Conservation (phyloP, 2,797 vertebrate species). For the Picus viridis region DNA sequence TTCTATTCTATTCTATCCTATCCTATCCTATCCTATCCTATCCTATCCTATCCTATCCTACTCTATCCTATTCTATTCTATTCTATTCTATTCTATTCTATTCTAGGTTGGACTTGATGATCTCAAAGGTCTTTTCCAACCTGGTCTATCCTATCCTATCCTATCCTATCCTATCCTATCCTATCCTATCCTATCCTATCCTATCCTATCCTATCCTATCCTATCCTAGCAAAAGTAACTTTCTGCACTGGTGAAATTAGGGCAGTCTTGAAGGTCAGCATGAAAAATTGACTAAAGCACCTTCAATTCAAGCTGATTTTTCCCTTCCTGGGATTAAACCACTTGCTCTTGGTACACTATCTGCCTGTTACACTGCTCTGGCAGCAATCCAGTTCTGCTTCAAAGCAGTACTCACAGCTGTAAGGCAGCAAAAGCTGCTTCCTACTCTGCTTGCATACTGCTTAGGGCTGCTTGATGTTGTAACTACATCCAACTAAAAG, state of each 20-base stretch:
- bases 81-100: background rate
- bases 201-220: too few relatives aligned
- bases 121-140: too few relatives aligned
- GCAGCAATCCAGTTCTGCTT: background rate
- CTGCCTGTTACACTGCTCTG: background rate
- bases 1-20: too few relatives aligned
- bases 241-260: constrained; percentile 52
- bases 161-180: too few relatives aligned
- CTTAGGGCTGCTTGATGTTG: background rate
- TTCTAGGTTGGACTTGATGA: too few relatives aligned
- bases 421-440: background rate
- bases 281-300: constrained; percentile 33
- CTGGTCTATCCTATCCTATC: too few relatives aligned
- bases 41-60: too few relatives aligned
- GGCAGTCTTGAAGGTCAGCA: constrained; percentile 44
- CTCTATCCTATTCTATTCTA: too few relatives aligned
- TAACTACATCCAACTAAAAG: accelerated
- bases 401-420: background rate
- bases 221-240: constrained; percentile 29
- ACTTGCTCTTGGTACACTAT: background rate
- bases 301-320: background rate
- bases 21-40: too few relatives aligned
- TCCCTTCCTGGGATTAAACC: constrained; percentile 57
- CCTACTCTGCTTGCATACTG: background rate
- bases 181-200: too few relatives aligned